Percentiles rank a stretch among this genome's conserved stretches.
phyloP scores from a whole-genome alignment of 1,140 invertebrate genomes.

The Saxidomus purpurata region DNA sequence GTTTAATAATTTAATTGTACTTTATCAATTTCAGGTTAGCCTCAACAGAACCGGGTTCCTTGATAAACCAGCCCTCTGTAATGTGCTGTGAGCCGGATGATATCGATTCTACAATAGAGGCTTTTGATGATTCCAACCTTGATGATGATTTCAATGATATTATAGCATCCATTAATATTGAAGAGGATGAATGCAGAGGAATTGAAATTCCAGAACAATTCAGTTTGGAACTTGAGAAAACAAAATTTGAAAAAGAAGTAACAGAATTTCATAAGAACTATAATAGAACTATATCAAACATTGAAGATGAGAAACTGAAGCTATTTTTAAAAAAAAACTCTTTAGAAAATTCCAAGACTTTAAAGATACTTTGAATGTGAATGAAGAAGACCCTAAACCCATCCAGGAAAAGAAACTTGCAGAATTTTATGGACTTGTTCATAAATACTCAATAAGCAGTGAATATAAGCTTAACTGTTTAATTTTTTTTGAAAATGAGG shows the following conservation, averaged over 20 bases:
- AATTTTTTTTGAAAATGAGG: slow-evolving; percentile 35
- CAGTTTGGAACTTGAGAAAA: no score
- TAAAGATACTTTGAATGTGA: neutral
- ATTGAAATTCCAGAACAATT: no score
- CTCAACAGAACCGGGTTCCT: no score
- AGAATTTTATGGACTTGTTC: neutral
- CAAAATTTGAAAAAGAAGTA: slow-evolving; percentile 4
- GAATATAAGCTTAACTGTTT: slow-evolving; percentile 32
- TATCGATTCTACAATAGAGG: no score
- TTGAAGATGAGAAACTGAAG: slow-evolving; percentile 3
- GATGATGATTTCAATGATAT: no score
- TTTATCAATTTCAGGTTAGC: no score
- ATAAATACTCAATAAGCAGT: neutral
- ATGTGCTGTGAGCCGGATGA: neutral
- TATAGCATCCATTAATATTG: neutral
- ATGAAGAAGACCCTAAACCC: neutral
- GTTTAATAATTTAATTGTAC: no score
- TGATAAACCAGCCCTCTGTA: no score
- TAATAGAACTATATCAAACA: neutral
- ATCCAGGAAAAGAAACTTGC: neutral
- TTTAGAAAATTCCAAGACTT: neutral
- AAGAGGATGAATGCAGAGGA: neutral
- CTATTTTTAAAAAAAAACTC: slow-evolving; percentile 27
- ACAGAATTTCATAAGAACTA: slow-evolving; percentile 2
- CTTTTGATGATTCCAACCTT: no score